Conservation (phyloP, 2,888 invertebrate genomes). For the Amphipoea oculea region DNA sequence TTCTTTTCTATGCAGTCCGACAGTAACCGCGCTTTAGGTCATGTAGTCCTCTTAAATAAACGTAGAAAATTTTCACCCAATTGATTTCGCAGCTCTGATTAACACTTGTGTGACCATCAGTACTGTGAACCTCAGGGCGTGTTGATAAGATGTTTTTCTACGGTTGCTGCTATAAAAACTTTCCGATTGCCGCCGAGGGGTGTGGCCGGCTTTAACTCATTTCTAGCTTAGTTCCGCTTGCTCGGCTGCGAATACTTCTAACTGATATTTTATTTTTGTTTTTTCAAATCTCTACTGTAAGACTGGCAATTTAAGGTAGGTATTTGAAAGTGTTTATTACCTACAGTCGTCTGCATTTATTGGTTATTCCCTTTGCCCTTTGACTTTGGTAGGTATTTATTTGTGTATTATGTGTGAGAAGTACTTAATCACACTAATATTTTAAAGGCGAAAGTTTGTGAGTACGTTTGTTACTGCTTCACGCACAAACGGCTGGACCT, state of each 20-base stretch:
- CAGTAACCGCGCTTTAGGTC: too few relatives aligned
- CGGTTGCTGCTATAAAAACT: slow-evolving; percentile 60
- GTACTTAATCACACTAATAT: background rate
- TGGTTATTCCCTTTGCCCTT: background rate
- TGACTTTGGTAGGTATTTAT: background rate
- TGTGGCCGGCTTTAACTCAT: slow-evolving; percentile 53
- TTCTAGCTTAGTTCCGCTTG: slow-evolving; percentile 46
- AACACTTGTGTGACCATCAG: slow-evolving; percentile 39
- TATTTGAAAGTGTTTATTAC: background rate
- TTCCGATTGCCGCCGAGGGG: slow-evolving; percentile 63
- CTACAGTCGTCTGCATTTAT: background rate
- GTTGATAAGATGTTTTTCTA: slow-evolving; percentile 65
- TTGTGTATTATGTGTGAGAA: background rate
- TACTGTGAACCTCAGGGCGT: slow-evolving; percentile 44
- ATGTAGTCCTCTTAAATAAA: too few relatives aligned
- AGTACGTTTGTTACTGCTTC: too few relatives aligned
- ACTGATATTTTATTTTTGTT: slow-evolving; percentile 1
- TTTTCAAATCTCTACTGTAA: background rate
- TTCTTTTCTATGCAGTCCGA: too few relatives aligned
- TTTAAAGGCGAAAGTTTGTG: too few relatives aligned
- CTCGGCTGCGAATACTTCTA: slow-evolving; percentile 11
- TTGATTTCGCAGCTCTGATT: background rate
- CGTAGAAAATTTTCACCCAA: too few relatives aligned
- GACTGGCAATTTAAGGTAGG: background rate
- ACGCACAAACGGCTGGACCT: too few relatives aligned